Evolutionary conservation across 2,888 invertebrate species (phyloP).

Genomic region (Phoenoteleia sp.): DNA sequence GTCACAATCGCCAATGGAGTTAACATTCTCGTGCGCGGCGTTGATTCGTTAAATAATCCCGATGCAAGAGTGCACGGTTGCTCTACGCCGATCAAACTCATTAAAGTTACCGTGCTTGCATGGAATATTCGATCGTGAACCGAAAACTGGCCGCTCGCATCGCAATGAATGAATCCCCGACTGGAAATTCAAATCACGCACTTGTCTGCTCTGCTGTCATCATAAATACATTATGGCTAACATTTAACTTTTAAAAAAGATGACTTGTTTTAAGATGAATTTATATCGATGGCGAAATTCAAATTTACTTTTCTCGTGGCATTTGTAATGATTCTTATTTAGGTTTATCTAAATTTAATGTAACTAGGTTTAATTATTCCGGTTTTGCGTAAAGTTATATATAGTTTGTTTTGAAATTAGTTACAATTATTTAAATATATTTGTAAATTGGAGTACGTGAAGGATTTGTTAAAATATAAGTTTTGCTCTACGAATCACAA

Average conservation of each 20-base stretch:
- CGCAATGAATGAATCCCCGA: conserved; percentile 41
- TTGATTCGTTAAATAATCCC: conserved; percentile 60
- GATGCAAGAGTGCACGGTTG: conserved; percentile 20
- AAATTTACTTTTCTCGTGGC: background rate
- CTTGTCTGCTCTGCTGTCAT: conserved; percentile 38
- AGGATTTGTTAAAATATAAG: no score
- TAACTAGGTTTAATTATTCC: no score
- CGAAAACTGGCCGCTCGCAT: conserved; percentile 56
- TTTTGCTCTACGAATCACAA: no score
- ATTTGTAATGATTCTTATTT: no score
- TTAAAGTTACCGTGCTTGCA: conserved; percentile 54
- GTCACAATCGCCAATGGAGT: conserved; percentile 56
- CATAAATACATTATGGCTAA: conserved; percentile 46
- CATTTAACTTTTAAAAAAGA: conserved; percentile 31
- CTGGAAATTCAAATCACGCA: conserved; percentile 56
- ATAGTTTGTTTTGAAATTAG: no score
- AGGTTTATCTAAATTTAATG: no score
- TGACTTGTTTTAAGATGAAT: conserved; percentile 18
- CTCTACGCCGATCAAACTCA: conserved; percentile 57
- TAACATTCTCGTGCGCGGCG: conserved; percentile 41
- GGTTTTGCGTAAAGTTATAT: no score
- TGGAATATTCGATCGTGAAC: conserved; percentile 58
- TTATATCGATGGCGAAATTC: background rate
- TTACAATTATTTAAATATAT: no score
- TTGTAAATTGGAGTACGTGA: no score